A percentile compares a stretch with the other conserved stretches of the same genome.
phyloP scores from a whole-genome alignment of 1,140 invertebrate genomes.

The Musca domestica region DNA sequence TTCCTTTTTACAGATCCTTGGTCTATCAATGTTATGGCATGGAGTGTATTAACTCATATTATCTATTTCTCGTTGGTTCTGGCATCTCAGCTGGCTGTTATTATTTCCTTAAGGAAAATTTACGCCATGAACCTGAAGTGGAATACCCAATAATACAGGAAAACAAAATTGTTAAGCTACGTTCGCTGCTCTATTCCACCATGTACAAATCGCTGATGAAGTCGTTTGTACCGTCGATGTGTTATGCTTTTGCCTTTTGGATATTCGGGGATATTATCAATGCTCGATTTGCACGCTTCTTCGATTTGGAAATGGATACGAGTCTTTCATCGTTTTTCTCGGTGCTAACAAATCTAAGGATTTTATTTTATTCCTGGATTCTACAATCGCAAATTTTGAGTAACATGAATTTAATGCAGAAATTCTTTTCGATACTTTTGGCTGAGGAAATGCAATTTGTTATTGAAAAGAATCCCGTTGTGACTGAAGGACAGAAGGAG shows the following conservation, averaged over 20 bases:
- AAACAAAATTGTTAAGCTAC: constrained; percentile 64
- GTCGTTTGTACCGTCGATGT: constrained; percentile 62
- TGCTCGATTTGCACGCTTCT: constrained; percentile 29
- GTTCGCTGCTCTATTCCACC: constrained; percentile 58
- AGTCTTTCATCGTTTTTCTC: constrained; percentile 34
- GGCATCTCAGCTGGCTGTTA: constrained; percentile 70
- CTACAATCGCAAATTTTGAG: constrained; percentile 67
- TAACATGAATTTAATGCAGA: constrained; percentile 66
- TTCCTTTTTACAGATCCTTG: constrained; percentile 30
- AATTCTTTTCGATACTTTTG: constrained; percentile 67
- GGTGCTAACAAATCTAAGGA: constrained; percentile 33
- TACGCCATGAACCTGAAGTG: constrained; percentile 58
- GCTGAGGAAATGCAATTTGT: constrained; percentile 66
- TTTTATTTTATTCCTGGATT: constrained; percentile 67
- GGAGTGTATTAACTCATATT: constrained; percentile 57
- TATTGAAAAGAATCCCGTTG: constrained; percentile 50
- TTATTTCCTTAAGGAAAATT: constrained; percentile 62
- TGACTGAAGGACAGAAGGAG: constrained; percentile 22
- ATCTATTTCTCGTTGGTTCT: constrained; percentile 63
- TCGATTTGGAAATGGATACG: constrained; percentile 38
- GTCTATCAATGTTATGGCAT: constrained; percentile 35
- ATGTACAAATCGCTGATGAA: constrained; percentile 59
- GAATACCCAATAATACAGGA: constrained; percentile 68
- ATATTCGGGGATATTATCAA: constrained; percentile 31
- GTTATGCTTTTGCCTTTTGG: constrained; percentile 54